phyloP scores from a whole-genome alignment of 2,113 vertebrate genomes.

The Siniperca chuatsi region DNA sequence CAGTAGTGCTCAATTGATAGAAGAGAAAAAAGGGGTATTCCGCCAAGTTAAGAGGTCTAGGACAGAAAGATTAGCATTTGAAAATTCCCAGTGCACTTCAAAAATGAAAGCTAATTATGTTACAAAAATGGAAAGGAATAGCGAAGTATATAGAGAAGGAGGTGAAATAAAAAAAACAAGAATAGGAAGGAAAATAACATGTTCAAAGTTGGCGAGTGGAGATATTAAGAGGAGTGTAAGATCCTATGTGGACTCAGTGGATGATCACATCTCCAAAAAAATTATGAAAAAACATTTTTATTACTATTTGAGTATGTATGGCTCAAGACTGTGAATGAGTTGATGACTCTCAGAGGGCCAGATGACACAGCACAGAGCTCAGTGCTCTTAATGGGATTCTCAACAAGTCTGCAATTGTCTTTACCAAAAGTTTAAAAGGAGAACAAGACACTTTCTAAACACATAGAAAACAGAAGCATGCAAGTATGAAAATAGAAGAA shows the following conservation, averaged over 20 bases:
- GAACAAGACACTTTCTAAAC: background rate
- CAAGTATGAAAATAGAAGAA: background rate
- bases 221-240: slow-evolving; percentile 63
- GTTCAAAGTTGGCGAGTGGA: slow-evolving; percentile 71
- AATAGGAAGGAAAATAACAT: slow-evolving; percentile 49
- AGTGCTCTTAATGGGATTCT: slow-evolving; percentile 62
- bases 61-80: slow-evolving; percentile 90
- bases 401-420: slow-evolving; percentile 29
- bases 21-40: slow-evolving; percentile 73
- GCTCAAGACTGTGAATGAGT: slow-evolving; percentile 62
- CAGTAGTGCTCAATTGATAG: slow-evolving; percentile 84
- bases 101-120: slow-evolving; percentile 89
- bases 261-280: slow-evolving; percentile 71
- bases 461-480: background rate
- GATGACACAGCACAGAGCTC: slow-evolving; percentile 65
- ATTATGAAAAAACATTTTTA: slow-evolving; percentile 69
- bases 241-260: slow-evolving; percentile 68
- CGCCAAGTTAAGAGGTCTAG: slow-evolving; percentile 87
- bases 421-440: slow-evolving; percentile 7
- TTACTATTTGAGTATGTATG: slow-evolving; percentile 69
- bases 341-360: slow-evolving; percentile 67
- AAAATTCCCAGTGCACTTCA: slow-evolving; percentile 83
- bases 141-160: slow-evolving; percentile 37
- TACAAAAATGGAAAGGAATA: slow-evolving; percentile 78
- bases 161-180: slow-evolving; percentile 15